Percentiles rank a stretch among this genome's conserved stretches.
phyloP scores from a whole-genome alignment of 2,888 invertebrate genomes.

The Drosophila glabriapex region DNA sequence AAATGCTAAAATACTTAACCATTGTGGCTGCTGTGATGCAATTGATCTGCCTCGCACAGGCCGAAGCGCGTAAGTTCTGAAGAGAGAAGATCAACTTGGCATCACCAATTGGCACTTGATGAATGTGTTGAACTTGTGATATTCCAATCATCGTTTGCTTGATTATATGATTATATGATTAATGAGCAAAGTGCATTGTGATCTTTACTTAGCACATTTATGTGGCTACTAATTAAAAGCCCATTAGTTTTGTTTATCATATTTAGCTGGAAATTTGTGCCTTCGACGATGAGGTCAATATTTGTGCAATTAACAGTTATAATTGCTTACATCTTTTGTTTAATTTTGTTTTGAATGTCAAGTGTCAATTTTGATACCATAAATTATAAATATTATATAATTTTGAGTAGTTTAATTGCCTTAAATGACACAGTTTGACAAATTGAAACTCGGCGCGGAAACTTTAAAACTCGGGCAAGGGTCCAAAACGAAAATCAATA shows the following conservation, averaged over 20 bases:
- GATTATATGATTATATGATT: background rate
- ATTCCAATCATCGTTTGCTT: too few relatives aligned
- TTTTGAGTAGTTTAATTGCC: constrained; percentile 37
- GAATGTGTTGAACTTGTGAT: background rate
- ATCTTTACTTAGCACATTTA: background rate
- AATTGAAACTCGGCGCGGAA: constrained; percentile 1
- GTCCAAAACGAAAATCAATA: constrained; percentile 3
- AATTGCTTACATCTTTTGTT: background rate
- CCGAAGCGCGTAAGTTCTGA: constrained; percentile 63
- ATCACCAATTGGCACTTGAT: background rate
- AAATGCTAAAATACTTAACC: constrained; percentile 57
- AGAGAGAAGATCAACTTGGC: background rate
- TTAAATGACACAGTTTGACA: constrained; percentile 59
- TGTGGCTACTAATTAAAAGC: background rate
- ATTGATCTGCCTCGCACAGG: constrained; percentile 34
- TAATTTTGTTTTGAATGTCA: constrained; percentile 3
- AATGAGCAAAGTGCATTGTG: constrained; percentile 1
- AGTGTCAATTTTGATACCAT: constrained; percentile 13
- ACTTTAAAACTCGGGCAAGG: constrained; percentile 36
- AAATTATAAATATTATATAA: constrained; percentile 12
- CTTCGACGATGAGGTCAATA: background rate
- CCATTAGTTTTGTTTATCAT: constrained; percentile 3
- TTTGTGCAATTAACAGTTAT: background rate
- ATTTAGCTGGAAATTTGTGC: background rate
- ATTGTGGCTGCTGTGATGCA: constrained; percentile 50